Evolutionary conservation across 2,888 invertebrate genomes (phyloP), one percentile per base, ranked within the genome.

Genomic region (Diogma glabrata): DNA sequence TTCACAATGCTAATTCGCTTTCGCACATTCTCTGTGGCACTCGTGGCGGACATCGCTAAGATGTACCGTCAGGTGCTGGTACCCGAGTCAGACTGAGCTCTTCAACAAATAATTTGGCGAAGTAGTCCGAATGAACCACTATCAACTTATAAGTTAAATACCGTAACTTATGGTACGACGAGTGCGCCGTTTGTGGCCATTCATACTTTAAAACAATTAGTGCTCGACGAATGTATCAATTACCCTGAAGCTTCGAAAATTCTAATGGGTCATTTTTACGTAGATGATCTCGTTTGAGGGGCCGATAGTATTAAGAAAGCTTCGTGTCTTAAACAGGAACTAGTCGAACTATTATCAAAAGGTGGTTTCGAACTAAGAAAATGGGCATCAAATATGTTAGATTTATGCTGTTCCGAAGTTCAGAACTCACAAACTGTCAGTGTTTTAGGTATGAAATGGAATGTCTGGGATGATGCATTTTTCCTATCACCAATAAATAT

Each of bases 181-280:
- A n/a, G n/a, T n/a, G n/a, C n/a, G n/a, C n/a, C n/a, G n/a, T n/a
- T n/a, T n/a, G n/a, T 38, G 38, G 56, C 58, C 3, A 54, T 54
- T 2, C 50, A 49, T 23, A 49, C 51, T 2, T 47, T 59, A n/a
- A 52, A 49, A 4, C 47, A 54, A 28, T 46, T 58, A 9, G 57
- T 56, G 5, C 8, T 36, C 1, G 51, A 55, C 14, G 53, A 59
- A 49, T 16, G 26, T 17, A 2, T 22, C 1, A 53, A 51, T 17
- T 56, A 43, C 38, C 56, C 57, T 2, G 12, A 53, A 22, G 59
- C 57, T 14, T 48, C 52, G 8, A 38, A 51, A 30, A 24, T 23
- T 2, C 5, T 56, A 8, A 8, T 47, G 8, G 52, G 48, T 3
- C 49, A 54, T 30, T 55, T 55, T 36, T 54, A 54, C 23, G 52